These are phyloP conservation scores for Neotoma lepida DNA, from an alignment of 2,113 vertebrate species.

Conservation along the genomic window DNA sequence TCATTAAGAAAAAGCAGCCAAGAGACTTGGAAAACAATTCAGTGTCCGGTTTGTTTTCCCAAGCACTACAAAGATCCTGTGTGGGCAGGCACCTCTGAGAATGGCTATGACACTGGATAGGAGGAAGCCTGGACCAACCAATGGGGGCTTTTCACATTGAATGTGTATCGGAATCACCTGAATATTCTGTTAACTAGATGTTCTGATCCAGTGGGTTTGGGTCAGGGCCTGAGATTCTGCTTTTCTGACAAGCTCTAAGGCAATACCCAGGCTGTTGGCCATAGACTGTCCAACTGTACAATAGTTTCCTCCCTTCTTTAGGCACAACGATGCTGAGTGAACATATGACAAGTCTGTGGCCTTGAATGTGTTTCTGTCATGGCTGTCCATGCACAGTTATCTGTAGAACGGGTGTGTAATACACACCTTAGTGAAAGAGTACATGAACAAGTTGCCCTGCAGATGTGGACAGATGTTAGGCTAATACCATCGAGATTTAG, in stretches of 20 bases:
- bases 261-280: neutral
- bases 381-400: neutral
- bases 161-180: neutral
- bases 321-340: neutral
- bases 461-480: neutral
- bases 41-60: neutral
- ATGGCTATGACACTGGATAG: neutral
- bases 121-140: neutral
- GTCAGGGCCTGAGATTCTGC: neutral
- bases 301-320: neutral
- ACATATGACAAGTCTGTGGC: too few species aligned
- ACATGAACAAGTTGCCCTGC: neutral
- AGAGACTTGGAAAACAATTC: slow-evolving; percentile 46
- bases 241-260: neutral
- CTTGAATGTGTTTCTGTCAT: neutral
- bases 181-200: neutral
- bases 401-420: neutral
- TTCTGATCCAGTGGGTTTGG: neutral
- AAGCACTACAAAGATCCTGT: slow-evolving; percentile 34
- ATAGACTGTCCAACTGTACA: fast-evolving
- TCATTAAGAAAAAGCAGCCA: slow-evolving; percentile 48
- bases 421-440: neutral
- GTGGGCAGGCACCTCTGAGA: neutral
- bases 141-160: neutral
- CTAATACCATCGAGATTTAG: neutral